These are phyloP conservation scores for Malthinus flaveolus DNA, from an alignment of 2,888 invertebrate genomes.

Conservation along the genomic window DNA sequence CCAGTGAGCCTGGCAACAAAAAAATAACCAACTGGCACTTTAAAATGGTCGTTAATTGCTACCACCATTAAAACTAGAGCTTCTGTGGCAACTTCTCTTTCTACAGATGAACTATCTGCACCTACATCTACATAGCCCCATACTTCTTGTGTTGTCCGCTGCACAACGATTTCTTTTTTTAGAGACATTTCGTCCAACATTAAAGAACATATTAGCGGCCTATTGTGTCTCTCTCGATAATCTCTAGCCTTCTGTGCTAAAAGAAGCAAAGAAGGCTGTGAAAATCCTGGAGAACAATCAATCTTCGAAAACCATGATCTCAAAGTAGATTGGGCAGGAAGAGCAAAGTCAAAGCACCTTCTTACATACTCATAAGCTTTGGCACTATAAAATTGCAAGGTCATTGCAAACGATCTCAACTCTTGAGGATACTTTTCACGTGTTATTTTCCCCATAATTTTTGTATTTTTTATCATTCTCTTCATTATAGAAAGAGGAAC, in stretches of 20 bases:
- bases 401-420: constrained; percentile 22
- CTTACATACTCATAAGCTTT: constrained; percentile 43
- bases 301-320: constrained; percentile 30
- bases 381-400: constrained; percentile 44
- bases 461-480: background rate
- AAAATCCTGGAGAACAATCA: constrained; percentile 30
- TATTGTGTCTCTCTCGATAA: no score
- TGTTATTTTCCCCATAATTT: background rate
- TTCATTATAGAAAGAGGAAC: background rate
- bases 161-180: no score
- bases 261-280: constrained; percentile 14
- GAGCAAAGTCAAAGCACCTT: constrained; percentile 28
- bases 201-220: no score
- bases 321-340: constrained; percentile 33
- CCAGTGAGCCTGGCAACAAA: no score
- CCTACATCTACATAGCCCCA: no score
- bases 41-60: background rate
- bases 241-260: no score
- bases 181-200: no score
- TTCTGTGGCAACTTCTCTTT: background rate
- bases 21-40: background rate
- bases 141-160: no score
- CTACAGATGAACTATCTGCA: no score
- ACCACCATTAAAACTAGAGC: constrained; percentile 2
- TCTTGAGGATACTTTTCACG: constrained; percentile 11